A percentile compares a stretch with the other conserved stretches of the same genome.
Evolutionary conservation across 1,140 invertebrate species (phyloP).

Genomic region (Bombus sibiricus): DNA sequence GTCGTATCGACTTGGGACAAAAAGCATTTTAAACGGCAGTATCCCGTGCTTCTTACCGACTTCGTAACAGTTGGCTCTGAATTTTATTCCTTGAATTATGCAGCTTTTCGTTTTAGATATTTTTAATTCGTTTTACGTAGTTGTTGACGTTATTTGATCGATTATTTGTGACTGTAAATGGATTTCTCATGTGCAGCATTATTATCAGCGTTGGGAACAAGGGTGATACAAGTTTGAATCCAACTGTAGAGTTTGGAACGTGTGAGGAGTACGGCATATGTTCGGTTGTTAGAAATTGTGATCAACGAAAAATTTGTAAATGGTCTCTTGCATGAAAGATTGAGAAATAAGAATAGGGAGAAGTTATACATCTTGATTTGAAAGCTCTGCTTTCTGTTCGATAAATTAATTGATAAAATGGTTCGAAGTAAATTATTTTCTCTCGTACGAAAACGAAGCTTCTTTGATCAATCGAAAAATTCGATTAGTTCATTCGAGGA

Average conservation of each 20-base stretch:
- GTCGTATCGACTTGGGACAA: constrained; percentile 1
- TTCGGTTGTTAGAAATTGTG: background rate
- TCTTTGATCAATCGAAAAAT: too few relatives aligned
- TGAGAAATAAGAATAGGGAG: background rate
- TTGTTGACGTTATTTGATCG: background rate
- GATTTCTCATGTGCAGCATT: too few relatives aligned
- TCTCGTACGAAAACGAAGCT: too few relatives aligned
- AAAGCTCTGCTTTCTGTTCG: too few relatives aligned
- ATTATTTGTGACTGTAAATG: background rate
- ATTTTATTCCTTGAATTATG: background rate
- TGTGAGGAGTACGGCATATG: rapidly evolving
- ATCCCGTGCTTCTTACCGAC: background rate
- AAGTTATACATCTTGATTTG: background rate
- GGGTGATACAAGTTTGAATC: background rate
- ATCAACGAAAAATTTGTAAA: background rate
- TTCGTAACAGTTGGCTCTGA: background rate
- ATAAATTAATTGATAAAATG: background rate
- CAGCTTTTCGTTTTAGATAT: background rate
- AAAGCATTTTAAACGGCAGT: background rate
- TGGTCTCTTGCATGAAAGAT: background rate
- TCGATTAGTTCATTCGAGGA: too few relatives aligned
- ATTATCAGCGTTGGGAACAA: background rate
- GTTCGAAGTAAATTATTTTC: background rate
- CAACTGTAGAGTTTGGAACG: background rate
- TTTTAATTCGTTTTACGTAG: background rate